phyloP scores from a whole-genome alignment of 2,797 vertebrate genomes.

The Esox lucius region DNA sequence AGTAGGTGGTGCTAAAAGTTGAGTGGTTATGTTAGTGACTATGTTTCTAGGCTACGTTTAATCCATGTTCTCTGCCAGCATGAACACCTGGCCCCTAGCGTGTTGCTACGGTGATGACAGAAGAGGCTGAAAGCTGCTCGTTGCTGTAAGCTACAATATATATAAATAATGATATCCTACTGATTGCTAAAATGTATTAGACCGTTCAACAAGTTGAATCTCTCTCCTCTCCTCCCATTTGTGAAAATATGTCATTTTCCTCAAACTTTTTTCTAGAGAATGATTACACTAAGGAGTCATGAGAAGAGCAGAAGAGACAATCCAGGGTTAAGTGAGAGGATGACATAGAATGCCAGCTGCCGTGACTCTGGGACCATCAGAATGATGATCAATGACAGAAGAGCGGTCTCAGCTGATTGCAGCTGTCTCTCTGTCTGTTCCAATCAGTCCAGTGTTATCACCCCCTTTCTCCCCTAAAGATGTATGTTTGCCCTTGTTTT shows the following conservation, averaged over 20 bases:
- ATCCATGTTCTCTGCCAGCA: slow-evolving; percentile 53
- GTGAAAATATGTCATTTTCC: slow-evolving; percentile 52
- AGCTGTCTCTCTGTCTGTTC: slow-evolving; percentile 44
- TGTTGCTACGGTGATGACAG: slow-evolving; percentile 53
- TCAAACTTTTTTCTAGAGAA: slow-evolving; percentile 43
- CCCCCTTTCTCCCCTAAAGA: slow-evolving; percentile 60
- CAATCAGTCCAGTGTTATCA: slow-evolving; percentile 35
- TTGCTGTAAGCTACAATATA: slow-evolving; percentile 51
- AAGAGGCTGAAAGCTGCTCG: slow-evolving; percentile 46
- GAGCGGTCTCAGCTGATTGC: slow-evolving; percentile 55
- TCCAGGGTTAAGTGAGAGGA: slow-evolving; percentile 11
- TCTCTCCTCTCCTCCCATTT: slow-evolving; percentile 50
- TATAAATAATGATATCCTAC: slow-evolving; percentile 61
- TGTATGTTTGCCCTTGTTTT: neutral
- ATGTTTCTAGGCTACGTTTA: no score
- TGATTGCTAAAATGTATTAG: slow-evolving; percentile 59
- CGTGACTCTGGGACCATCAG: neutral
- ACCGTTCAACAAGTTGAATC: slow-evolving; percentile 54
- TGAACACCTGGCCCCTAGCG: slow-evolving; percentile 63
- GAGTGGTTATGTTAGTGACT: no score
- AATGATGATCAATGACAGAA: neutral
- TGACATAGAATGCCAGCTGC: neutral
- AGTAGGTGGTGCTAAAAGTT: slow-evolving; percentile 24
- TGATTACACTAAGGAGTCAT: slow-evolving; percentile 54
- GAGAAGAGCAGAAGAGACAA: slow-evolving; percentile 22